Conservation (phyloP, 2,888 invertebrate species). For the Latheticus oryzae region DNA sequence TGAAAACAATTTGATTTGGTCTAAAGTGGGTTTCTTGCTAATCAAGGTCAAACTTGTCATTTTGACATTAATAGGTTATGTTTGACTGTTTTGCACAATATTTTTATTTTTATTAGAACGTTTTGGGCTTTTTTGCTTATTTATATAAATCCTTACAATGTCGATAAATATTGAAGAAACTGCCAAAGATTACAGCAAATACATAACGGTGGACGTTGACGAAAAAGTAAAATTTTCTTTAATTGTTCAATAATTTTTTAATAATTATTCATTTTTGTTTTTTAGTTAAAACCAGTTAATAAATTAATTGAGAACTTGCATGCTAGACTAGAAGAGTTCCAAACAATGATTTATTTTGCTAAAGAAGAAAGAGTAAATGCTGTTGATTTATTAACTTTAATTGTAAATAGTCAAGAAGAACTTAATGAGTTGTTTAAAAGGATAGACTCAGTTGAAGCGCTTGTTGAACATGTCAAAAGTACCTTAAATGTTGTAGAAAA, state of each 20-base stretch:
- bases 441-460: conserved; percentile 53
- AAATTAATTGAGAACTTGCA: conserved; percentile 54
- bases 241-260: conserved; percentile 2
- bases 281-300: conserved; percentile 51
- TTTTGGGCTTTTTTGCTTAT: too few species aligned
- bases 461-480: conserved; percentile 52
- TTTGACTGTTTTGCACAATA: too few species aligned
- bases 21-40: too few species aligned
- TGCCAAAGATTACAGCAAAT: conserved; percentile 36
- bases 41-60: too few species aligned
- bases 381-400: conserved; percentile 48
- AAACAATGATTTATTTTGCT: conserved; percentile 55
- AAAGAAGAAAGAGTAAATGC: conserved; percentile 52
- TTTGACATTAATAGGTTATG: too few species aligned
- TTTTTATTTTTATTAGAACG: conserved; percentile 6
- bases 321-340: conserved; percentile 57
- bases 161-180: conserved; percentile 12
- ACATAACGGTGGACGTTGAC: conserved; percentile 23
- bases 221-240: conserved; percentile 19
- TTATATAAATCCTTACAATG: too few species aligned
- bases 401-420: conserved; percentile 48
- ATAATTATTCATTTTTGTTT: conserved; percentile 16
- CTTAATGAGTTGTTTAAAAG: conserved; percentile 51
- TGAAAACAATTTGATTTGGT: too few species aligned
- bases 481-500: conserved; percentile 52